phyloP scores from a whole-genome alignment of 2,113 vertebrate genomes.

The Henicopernis longicauda region DNA sequence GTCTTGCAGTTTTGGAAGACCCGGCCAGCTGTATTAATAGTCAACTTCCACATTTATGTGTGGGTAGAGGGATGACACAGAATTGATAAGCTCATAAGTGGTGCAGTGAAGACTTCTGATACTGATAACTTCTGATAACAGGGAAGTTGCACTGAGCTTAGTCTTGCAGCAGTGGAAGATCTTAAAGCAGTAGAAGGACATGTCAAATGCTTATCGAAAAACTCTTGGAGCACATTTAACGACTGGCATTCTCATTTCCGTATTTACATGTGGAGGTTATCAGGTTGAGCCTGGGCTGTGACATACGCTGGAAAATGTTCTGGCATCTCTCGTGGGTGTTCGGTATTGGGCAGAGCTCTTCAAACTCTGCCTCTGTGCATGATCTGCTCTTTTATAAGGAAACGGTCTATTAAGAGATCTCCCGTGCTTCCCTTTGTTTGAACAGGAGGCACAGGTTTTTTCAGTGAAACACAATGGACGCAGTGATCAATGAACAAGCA shows the following conservation, averaged over 20 bases:
- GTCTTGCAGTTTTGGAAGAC: background rate
- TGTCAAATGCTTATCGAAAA: background rate
- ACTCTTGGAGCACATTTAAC: background rate
- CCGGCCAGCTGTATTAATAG: background rate
- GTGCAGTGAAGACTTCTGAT: background rate
- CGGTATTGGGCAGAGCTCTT: background rate
- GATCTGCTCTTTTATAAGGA: background rate
- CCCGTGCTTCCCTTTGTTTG: background rate
- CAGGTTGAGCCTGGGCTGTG: background rate
- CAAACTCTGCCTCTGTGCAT: background rate
- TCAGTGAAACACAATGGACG: background rate
- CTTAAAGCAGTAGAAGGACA: background rate
- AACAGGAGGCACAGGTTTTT: background rate
- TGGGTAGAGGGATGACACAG: conserved; percentile 29
- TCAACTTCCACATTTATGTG: background rate
- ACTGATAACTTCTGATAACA: background rate
- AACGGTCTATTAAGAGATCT: background rate
- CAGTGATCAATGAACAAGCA: background rate
- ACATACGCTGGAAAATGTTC: background rate
- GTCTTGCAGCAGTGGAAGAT: background rate
- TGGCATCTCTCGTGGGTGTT: background rate
- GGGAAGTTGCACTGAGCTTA: background rate
- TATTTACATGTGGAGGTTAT: background rate
- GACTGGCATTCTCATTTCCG: background rate
- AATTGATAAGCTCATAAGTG: background rate